Base-by-base conservation (phyloP, 92 coral and sea anemone genomes). In the Zoanthus gigantus region DNA sequence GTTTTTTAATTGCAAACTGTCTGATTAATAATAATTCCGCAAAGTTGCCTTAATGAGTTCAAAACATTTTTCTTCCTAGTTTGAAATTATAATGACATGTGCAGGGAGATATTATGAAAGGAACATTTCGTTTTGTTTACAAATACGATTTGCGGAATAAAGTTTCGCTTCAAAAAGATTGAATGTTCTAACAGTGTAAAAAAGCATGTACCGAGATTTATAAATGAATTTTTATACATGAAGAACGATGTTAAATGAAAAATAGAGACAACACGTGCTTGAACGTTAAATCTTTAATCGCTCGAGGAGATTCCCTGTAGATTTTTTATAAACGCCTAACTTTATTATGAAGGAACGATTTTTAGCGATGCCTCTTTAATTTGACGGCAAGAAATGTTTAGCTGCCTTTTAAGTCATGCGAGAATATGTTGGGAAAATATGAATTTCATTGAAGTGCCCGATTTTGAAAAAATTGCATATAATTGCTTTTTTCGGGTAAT, bases 231-330 rank as follows among this genome's bases (percentile, higher is more conserved):
- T 76, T 46, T n/a, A 9, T n/a, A 6, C 12, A 29, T 47, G 47
- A 12, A 42, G n/a, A 12, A 10, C 7, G 10, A 67, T 16, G 74
- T 32, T 16, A 65, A 11, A 44, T 32, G 12, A 14, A 23, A 65
- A 46, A 47, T 29, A 31, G 34, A 47, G 13, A 34, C 16, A 67
- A 66, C 85, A 81, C 85, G 85, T 81, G 85, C 14, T 28, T 66
- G 30, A 47, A 48, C 28, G 28, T 45, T 81, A 46, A 81, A 81
- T 81, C 45, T 45, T 81, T 81, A 66, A 81, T 66, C 60, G 52
- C 15, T 46, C 76, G 12, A 58, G 76, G 85, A 81, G 85, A 81
- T 81, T 81, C 85, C 85, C 85, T 31, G 85, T 65, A 81, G 85
- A 47, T 81, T 23, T 12, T 34, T 69, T 44, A 79, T 79, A 30